Base-by-base conservation (phyloP, 2,797 vertebrate species). In the Rhinoraja longicauda region DNA sequence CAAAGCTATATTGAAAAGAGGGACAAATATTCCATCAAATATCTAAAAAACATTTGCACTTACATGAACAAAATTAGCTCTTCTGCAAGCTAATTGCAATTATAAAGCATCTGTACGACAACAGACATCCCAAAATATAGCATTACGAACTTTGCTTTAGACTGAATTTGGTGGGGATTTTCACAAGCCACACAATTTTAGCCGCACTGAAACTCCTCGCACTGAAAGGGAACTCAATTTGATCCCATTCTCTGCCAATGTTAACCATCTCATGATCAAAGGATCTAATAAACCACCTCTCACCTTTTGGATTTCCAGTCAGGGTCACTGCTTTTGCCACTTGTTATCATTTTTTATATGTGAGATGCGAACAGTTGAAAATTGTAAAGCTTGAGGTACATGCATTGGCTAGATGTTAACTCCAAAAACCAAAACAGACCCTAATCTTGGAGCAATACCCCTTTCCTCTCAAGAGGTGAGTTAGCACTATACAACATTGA, bases 1-100 rank as follows among this genome's bases (percentile, higher is more conserved):
- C 95, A 64, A 90, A 96, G 93, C 95, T 97, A 53, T 0, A 93
- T 88, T 53, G 90, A 29, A 24, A 92, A 70, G 19, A 70, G 67
- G 62, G 62, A 10, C 64, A 29, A 90, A 19, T 45, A 91, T 39
- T 29, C 39, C 8, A 4, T 67, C 1, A n/a, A 15, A 17, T 26
- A 24, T 15, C 0, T 1, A 75, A 67, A 59, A 53, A 24, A 9
- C 17, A 4, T 72, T 72, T 70, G 36, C 4, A 26, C 2, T 45
- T 72, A 9, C 8, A 29, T 4, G 78, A 45, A 21, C 90, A 57
- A 4, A 12, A 39, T 67, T 75, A 12, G 29, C 13, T 45, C 39
- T 24, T 45, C 10, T n/a, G 45, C 24, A 91, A 73, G 24, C 67
- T 39, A 1, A 91, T 29, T 62, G 36, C 21, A 72, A 45, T 72